Base-by-base conservation (phyloP, 2,888 invertebrate genomes). In the Cabera pusaria region DNA sequence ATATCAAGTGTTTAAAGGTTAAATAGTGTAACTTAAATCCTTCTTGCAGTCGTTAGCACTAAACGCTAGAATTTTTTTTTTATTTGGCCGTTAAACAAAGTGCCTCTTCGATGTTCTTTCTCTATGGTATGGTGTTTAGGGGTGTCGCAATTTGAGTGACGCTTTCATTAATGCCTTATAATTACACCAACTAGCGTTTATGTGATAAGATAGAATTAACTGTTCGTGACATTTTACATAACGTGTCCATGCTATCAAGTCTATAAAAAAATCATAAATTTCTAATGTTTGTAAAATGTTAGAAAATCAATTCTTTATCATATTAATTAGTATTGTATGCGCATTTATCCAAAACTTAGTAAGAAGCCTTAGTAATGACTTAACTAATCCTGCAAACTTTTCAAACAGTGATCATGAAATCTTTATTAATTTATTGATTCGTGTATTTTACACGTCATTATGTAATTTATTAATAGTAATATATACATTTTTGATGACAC, bases 131-230 rank as follows among this genome's bases (percentile, higher is more conserved):
- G 14, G 18, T 31, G 31, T 26, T 23, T 20, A 25, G 11, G 29
- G 19, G 28, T 28, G 31, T 5, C 14, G 14, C 14, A 14, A 14
- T 14, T 3, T 3, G 14, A 14, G 0, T 33, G 39, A 44, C 31
- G 44, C 47, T 45, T 41, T 25, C 42, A 51, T n/a, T 53, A 49
- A 56, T 65, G 67, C 67, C 69, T 68, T 68, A 66, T 51, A 49
- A 59, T 56, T 65, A 73, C 74, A 72, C 74, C 75, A 75, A 74
- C 55, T 72, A 70, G 66, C 56, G 54, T 61, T 59, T 59, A 58
- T 41, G 27, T 28, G 16, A 33, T 44, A 31, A 24, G 33, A 34
- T 35, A 27, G 20, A 35, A 14, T n/a, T 29, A 36, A 19, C 16
- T 18, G 18, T 9, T 22, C n/a, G n/a, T n/a, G n/a, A n/a, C n/a